A percentile compares a stretch with the other conserved stretches of the same genome.
Evolutionary conservation across 1,140 invertebrate species (phyloP).

Genomic region (Pogonomyrmex barbatus): DNA sequence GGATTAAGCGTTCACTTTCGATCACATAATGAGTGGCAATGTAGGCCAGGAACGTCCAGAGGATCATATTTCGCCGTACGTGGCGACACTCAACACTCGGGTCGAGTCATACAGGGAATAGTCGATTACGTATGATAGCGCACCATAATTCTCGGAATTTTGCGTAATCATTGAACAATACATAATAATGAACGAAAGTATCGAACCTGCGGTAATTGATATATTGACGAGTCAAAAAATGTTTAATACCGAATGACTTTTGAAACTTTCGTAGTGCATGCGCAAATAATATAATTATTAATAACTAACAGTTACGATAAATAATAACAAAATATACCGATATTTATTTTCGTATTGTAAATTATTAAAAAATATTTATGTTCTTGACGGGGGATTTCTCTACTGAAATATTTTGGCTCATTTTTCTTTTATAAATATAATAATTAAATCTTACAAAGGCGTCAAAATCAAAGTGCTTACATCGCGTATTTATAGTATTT

Average conservation of each 20-base stretch:
- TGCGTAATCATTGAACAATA: slow-evolving; percentile 71
- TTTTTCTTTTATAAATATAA: neutral
- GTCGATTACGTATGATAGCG: slow-evolving; percentile 84
- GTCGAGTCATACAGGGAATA: slow-evolving; percentile 80
- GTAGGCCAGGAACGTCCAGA: slow-evolving; percentile 85
- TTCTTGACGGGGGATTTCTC: neutral
- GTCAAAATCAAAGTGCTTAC: slow-evolving; percentile 48
- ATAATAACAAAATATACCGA: neutral
- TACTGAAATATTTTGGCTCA: neutral
- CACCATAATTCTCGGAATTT: slow-evolving; percentile 80
- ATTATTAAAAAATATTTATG: neutral
- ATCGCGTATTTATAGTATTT: neutral
- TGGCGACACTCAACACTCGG: slow-evolving; percentile 83
- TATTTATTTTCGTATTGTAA: neutral
- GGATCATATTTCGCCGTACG: slow-evolving; percentile 85
- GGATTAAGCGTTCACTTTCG: slow-evolving; percentile 74
- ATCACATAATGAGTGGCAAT: slow-evolving; percentile 82
- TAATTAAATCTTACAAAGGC: neutral
- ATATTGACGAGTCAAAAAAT: neutral
- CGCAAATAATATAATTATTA: neutral
- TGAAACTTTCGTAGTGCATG: neutral
- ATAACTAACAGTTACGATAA: neutral
- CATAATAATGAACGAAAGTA: slow-evolving; percentile 62
- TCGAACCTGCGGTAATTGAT: slow-evolving; percentile 41
- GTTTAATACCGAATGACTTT: neutral